Evolutionary conservation across 53 echinoderm and acorn worm genomes (phyloP), one percentile per base, ranked within the genome.

Genomic region (Pentamera pediparva): DNA sequence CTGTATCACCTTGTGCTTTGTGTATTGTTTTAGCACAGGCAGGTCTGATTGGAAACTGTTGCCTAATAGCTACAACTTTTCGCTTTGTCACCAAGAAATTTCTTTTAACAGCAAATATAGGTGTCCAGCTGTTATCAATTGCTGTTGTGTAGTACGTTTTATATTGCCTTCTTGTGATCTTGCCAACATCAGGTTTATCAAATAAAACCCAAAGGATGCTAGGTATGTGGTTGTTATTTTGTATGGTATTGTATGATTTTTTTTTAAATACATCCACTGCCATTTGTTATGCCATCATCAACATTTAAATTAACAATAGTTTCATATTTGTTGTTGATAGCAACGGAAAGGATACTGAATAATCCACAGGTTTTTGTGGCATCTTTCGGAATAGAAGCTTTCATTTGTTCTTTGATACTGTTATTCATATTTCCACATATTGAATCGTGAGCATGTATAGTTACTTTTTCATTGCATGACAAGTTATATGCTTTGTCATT

Each of bases 1-100:
- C 33, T 43, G 86, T 81, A 29, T 81, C 75, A 15, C 86, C 81
- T 55, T 86, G 86, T 63, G 69, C 63, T 58, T 86, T 86, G 40
- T 36, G 62, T 17, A 62, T 62, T 17, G 64, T 86, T 40, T 74
- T 81, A 11, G 80, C 80, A 52, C 60, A 22, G 41, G 86, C 56
- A 63, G 76, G 81, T 26, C 76, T 55, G 1, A 81, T 22, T 48
- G 81, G 86, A 53, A 81, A 86, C 37, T 86, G 86, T 13, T 53
- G 61, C 49, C 81, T 64, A 7, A 75, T 36, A 4, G 57, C 70
- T 0, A 24, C 15, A 22, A 73, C 69, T 43, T 59, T 54, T 18
- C 36, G n/a, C 56, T 37, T 28, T 6, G 33, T 41, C 39, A 22
- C 56, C 8, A 62, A 56, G 22, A 81, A 81, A 74, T 18, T 51